These are phyloP conservation scores for Drosophila subsilvestris DNA, from an alignment of 2,888 invertebrate species.

Conservation along the genomic window DNA sequence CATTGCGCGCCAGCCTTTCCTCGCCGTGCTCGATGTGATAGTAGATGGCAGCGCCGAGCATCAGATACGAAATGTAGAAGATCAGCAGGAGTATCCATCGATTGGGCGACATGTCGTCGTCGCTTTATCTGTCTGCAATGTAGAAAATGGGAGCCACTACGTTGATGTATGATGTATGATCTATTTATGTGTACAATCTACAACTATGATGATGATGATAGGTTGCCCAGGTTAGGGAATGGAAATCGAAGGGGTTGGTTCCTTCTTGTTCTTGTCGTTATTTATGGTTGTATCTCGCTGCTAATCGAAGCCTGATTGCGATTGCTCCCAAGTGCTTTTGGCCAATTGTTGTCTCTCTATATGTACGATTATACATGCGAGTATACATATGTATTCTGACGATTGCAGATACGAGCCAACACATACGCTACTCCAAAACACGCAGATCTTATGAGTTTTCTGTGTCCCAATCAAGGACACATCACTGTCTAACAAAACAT, in stretches of 20 bases:
- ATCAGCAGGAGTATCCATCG: slow-evolving; percentile 91
- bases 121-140: slow-evolving; percentile 49
- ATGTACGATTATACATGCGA: neutral
- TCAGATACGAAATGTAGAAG: slow-evolving; percentile 90
- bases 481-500: neutral
- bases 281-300: slow-evolving; percentile 59
- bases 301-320: slow-evolving; percentile 70
- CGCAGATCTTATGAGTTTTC: neutral
- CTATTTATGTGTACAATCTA: no score
- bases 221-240: neutral
- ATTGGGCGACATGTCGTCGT: slow-evolving; percentile 89
- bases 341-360: slow-evolving; percentile 49
- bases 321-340: slow-evolving; percentile 55
- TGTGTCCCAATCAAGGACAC: neutral
- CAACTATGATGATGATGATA: neutral
- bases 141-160: neutral
- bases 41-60: slow-evolving; percentile 94
- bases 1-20: slow-evolving; percentile 87
- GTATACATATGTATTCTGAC: neutral
- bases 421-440: slow-evolving; percentile 5
- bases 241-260: slow-evolving; percentile 8
- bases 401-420: slow-evolving; percentile 14
- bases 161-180: neutral
- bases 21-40: slow-evolving; percentile 91
- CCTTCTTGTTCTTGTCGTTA: slow-evolving; percentile 47